Conservation (phyloP, 92 coral and sea anemone species). For the Porites evermanni region DNA sequence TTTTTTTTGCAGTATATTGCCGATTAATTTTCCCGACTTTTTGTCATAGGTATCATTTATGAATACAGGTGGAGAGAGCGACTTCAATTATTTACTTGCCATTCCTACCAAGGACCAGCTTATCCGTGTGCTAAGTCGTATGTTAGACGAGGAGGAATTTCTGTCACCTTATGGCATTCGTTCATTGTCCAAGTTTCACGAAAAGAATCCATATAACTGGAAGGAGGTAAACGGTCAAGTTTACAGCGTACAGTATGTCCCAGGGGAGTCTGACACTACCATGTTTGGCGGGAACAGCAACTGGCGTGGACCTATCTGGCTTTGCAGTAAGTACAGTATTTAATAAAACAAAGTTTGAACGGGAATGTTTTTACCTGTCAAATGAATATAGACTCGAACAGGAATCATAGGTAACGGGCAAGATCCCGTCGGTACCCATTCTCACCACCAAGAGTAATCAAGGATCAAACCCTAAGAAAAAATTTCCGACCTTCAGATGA, state of each 20-base stretch:
- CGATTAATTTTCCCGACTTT: neutral
- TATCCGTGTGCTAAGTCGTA: conserved; percentile 76
- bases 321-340: conserved; percentile 79
- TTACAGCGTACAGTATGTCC: conserved; percentile 80
- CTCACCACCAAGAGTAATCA: too few species aligned
- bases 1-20: too few species aligned
- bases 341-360: neutral
- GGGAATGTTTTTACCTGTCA: too few species aligned
- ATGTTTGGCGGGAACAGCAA: conserved; percentile 97
- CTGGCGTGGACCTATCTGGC: conserved; percentile 98
- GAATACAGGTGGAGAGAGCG: conserved; percentile 73
- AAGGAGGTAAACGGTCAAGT: conserved; percentile 64
- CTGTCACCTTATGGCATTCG: conserved; percentile 91
- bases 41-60: conserved; percentile 79
- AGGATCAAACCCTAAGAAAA: too few species aligned
- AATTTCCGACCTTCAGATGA: too few species aligned
- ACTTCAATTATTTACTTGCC: conserved; percentile 86
- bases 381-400: too few species aligned
- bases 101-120: conserved; percentile 96
- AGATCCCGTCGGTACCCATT: too few species aligned
- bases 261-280: conserved; percentile 84
- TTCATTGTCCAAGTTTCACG: conserved; percentile 79
- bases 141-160: conserved; percentile 90
- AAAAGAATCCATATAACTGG: conserved; percentile 73
- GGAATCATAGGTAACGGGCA: too few species aligned